Evolutionary conservation across 2,888 invertebrate genomes (phyloP).

Genomic region (Drosophila kanekoi): DNA sequence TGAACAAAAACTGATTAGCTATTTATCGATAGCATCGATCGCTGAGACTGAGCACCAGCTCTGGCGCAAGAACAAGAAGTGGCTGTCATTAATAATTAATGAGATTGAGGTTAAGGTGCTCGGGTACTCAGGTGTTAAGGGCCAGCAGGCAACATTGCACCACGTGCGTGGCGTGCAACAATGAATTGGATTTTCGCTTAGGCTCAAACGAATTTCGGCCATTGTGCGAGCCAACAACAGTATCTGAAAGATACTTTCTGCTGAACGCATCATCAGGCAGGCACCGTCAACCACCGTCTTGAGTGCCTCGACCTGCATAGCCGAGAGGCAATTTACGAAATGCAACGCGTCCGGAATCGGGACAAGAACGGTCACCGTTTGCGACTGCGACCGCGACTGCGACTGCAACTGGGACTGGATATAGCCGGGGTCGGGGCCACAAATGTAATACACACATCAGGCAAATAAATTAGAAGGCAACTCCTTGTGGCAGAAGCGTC

Average conservation of each 20-base stretch:
- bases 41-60: not conserved
- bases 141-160: constrained; percentile 8
- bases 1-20: too few species aligned
- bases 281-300: constrained; percentile 15
- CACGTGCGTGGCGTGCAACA: constrained; percentile 35
- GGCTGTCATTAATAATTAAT: constrained; percentile 47
- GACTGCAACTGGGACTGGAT: not conserved
- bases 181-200: constrained; percentile 40
- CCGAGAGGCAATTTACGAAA: constrained; percentile 70
- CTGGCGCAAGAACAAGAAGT: constrained; percentile 12
- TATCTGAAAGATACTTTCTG: constrained; percentile 49
- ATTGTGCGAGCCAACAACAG: constrained; percentile 51
- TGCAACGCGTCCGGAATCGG: constrained; percentile 55
- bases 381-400: not conserved
- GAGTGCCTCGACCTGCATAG: constrained; percentile 42
- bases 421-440: constrained; percentile 27
- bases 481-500: constrained; percentile 77
- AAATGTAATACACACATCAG: constrained; percentile 80
- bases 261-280: constrained; percentile 48
- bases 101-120: constrained; percentile 30
- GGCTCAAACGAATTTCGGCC: constrained; percentile 48
- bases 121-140: constrained; percentile 22
- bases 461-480: constrained; percentile 82
- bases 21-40: constrained; percentile 7
- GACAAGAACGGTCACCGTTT: constrained; percentile 25